These are phyloP conservation scores for Ichneumon xanthorius DNA, from an alignment of 2,888 invertebrate species.

Conservation along the genomic window DNA sequence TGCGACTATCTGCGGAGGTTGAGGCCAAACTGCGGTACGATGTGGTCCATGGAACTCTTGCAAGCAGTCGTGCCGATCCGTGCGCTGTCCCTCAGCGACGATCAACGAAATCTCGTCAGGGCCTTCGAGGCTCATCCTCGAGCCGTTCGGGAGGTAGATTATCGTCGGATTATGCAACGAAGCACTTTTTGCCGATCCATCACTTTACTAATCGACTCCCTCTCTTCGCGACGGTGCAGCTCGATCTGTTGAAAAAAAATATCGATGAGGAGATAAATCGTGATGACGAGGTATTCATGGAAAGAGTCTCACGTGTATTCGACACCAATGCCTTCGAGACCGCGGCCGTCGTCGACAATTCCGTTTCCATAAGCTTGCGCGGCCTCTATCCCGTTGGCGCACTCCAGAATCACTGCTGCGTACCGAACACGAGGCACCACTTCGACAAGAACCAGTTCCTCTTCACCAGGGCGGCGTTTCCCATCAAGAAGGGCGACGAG, in stretches of 20 bases:
- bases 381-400: conserved; percentile 90
- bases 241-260: conserved; percentile 86
- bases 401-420: conserved; percentile 90
- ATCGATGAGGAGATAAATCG: conserved; percentile 85
- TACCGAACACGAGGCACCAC: conserved; percentile 88
- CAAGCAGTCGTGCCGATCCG: conserved; percentile 85
- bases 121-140: conserved; percentile 87
- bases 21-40: conserved; percentile 84
- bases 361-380: conserved; percentile 85
- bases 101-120: conserved; percentile 86
- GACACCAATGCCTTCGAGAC: conserved; percentile 90
- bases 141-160: conserved; percentile 86
- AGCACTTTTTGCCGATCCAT: neutral
- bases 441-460: conserved; percentile 87
- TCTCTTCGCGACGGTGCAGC: conserved; percentile 64
- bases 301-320: conserved; percentile 87
- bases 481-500: conserved; percentile 88
- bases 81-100: conserved; percentile 83
- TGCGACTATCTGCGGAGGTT: conserved; percentile 88
- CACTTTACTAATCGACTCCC: neutral
- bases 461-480: conserved; percentile 87
- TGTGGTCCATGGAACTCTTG: conserved; percentile 82
- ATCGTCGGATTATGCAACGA: neutral
- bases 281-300: conserved; percentile 87
- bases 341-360: conserved; percentile 84